Conservation (phyloP, 1,140 invertebrate species). For the Pseudomyrmex sp. region DNA sequence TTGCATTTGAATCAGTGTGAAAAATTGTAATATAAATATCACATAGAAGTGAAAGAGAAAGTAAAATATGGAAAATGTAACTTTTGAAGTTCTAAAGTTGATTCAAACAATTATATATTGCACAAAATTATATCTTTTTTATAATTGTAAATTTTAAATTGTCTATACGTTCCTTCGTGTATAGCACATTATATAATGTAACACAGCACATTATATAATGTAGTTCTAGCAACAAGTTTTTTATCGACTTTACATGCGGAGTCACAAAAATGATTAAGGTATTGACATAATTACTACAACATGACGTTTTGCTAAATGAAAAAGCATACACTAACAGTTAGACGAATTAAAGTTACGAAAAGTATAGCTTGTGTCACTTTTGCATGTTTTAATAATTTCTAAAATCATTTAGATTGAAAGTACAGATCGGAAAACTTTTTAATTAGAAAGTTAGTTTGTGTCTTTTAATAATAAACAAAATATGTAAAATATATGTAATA, state of each 20-base stretch:
- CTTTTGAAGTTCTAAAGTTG: background rate
- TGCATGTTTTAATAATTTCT: background rate
- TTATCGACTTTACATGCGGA: background rate
- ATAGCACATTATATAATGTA: background rate
- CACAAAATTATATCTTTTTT: too few species aligned
- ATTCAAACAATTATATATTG: background rate
- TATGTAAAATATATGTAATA: background rate
- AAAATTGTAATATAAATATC: too few species aligned
- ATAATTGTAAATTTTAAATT: background rate
- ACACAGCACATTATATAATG: background rate
- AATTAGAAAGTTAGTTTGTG: background rate
- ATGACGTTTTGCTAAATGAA: background rate
- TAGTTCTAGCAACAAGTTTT: too few species aligned
- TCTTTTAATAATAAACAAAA: background rate
- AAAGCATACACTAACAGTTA: background rate
- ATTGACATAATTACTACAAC: slow-evolving; percentile 34
- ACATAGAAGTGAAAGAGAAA: background rate
- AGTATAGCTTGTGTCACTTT: background rate
- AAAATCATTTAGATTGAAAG: background rate
- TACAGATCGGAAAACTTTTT: background rate
- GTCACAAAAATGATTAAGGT: background rate
- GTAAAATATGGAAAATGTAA: background rate
- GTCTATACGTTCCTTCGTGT: background rate
- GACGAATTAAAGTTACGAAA: slow-evolving; percentile 9
- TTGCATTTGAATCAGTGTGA: background rate